A percentile compares a stretch with the other conserved stretches of the same genome.
Conservation (phyloP, 92 coral and sea anemone genomes). For the Siderastrea radians region DNA sequence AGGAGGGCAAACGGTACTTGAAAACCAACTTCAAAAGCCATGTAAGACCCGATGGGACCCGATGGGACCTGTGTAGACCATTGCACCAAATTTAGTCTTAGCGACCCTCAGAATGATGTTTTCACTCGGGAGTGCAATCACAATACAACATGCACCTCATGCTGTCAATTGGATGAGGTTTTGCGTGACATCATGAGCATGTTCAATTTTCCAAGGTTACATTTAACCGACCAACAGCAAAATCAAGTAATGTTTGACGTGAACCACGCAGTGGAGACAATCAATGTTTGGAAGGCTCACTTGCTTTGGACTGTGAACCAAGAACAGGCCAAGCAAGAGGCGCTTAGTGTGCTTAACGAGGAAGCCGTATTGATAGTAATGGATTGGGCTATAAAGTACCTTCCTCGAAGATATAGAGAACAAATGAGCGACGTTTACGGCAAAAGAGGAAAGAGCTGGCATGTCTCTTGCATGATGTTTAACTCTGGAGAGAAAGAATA, state of each 20-base stretch:
- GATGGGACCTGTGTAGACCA: slow-evolving; percentile 31
- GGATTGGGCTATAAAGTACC: too few species aligned
- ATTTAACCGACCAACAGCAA: too few species aligned
- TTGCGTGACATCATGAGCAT: background rate
- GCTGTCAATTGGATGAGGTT: slow-evolving; percentile 20
- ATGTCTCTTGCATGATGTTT: slow-evolving; percentile 24
- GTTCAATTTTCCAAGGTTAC: too few species aligned
- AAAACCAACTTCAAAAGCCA: slow-evolving; percentile 31
- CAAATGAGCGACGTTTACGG: slow-evolving; percentile 50
- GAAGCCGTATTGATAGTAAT: too few species aligned
- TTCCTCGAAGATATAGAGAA: too few species aligned
- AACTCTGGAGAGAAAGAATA: background rate
- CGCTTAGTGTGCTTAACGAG: slow-evolving; percentile 17
- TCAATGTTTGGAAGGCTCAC: too few species aligned
- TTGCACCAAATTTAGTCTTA: slow-evolving; percentile 25
- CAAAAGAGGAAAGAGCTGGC: slow-evolving; percentile 53
- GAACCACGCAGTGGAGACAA: too few species aligned
- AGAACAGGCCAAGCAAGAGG: slow-evolving; percentile 45
- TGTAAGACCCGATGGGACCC: slow-evolving; percentile 28
- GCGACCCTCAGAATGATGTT: slow-evolving; percentile 40
- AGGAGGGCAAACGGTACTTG: slow-evolving; percentile 23
- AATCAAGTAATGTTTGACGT: too few species aligned
- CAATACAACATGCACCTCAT: slow-evolving; percentile 9
- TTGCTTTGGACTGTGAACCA: too few species aligned
- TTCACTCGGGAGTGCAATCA: slow-evolving; percentile 19